Evolutionary conservation across 1,140 invertebrate genomes (phyloP), one percentile per base, ranked within the genome.

Genomic region (Maniola jurtina): DNA sequence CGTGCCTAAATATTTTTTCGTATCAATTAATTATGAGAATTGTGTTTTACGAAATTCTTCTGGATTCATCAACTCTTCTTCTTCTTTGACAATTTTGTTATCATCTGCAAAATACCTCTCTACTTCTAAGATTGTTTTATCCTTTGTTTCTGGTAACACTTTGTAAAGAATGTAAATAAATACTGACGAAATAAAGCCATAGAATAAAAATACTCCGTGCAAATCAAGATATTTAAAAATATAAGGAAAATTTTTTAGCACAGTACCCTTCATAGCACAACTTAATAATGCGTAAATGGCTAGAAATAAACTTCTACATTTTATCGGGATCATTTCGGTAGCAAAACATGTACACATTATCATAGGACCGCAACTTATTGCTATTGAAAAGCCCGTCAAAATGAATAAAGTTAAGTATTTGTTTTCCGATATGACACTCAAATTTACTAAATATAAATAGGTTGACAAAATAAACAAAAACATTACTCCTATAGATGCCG

Each of bases 381-480:
- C 33, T 9, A 75, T 14, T 5, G 75, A 73, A 70, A 69, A 75
- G 6, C 16, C 7, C 0, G 61, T 55, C 5, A 78, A 40, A 36
- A 80, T 61, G 2, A 47, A 11, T 13, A 80, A 50, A 50, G 72
- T 64, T 3, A 75, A 11, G 16, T 59, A 16, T 9, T 64, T 62
- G 45, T 72, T 80, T 61, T 78, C 78, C 6, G 8, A 6, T 47
- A 80, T 48, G 8, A 76, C 9, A 5, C 15, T 25, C 7, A 73
- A 54, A 61, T 66, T 64, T 6, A 80, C 50, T 35, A 78, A 52
- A 58, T 68, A 76, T 11, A 80, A 72, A 61, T 80, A 76, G 3
- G 70, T 47, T 9, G 78, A 69, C n/a, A 70, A 68, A 47, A 61
- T 25, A 25, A 25, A 25, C 25, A 25, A 25, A 25, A 25, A 25